A percentile compares a stretch with the other conserved stretches of the same genome.
phyloP scores from a whole-genome alignment of 2,113 vertebrate species.

The Struthio camelus region DNA sequence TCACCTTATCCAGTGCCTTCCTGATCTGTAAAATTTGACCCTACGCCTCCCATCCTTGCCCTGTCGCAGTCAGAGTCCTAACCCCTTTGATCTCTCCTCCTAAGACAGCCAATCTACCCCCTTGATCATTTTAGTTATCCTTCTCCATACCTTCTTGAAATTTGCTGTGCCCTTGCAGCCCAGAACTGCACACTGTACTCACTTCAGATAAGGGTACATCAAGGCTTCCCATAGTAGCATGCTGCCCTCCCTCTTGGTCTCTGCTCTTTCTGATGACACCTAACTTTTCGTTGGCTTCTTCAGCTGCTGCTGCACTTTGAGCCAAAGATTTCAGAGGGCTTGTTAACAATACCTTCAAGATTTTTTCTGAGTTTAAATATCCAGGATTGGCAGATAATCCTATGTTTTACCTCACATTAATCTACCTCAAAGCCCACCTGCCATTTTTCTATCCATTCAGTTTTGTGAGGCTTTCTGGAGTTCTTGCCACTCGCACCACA shows the following conservation, averaged over 20 bases:
- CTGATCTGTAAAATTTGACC: not conserved
- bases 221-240: not conserved
- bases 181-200: not conserved
- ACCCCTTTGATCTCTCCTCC: not conserved
- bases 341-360: not conserved
- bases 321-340: not conserved
- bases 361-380: not conserved
- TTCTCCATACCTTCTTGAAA: not conserved
- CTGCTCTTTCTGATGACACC: not conserved
- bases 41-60: not conserved
- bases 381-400: not conserved
- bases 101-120: not conserved
- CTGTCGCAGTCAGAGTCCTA: not conserved
- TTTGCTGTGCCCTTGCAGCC: not conserved
- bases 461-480: not conserved
- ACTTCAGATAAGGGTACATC: not conserved
- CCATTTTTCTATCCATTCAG: not conserved
- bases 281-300: not conserved
- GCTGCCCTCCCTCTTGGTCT: not conserved
- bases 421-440: not conserved
- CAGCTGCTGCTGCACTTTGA: not conserved
- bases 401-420: not conserved
- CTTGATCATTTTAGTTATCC: not conserved
- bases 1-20: not conserved
- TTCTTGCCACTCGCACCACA: not conserved